Conservation (phyloP, 2,888 invertebrate genomes). For the Tetramorium bicarinatum region DNA sequence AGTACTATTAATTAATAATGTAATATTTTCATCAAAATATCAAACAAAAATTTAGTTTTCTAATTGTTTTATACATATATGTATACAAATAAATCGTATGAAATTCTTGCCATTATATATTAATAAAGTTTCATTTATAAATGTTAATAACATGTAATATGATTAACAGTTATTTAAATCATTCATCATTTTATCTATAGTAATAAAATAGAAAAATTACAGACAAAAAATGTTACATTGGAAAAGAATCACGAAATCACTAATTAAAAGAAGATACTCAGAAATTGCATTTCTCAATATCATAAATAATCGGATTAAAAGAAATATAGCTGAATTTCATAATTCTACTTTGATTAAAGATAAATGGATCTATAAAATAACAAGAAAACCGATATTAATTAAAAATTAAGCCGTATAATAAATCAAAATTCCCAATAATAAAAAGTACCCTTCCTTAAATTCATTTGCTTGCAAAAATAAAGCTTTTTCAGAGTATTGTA, state of each 20-base stretch:
- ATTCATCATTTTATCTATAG: neutral
- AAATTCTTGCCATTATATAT: constrained; percentile 4
- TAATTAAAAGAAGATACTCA: constrained; percentile 36
- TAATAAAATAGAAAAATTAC: neutral
- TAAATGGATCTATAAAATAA: constrained; percentile 6
- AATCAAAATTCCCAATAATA: constrained; percentile 3
- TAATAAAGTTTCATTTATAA: neutral
- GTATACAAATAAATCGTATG: neutral
- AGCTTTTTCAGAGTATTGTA: constrained; percentile 27
- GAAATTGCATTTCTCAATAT: constrained; percentile 32
- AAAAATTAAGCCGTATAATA: constrained; percentile 30
- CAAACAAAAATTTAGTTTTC: neutral
- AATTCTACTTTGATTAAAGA: constrained; percentile 1
- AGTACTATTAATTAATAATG: constrained; percentile 1
- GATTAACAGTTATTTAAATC: constrained; percentile 7
- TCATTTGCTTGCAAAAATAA: constrained; percentile 12
- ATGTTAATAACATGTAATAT: neutral
- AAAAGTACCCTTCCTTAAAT: constrained; percentile 16
- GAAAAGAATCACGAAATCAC: neutral
- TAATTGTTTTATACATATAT: neutral
- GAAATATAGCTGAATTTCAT: constrained; percentile 30
- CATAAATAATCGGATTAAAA: constrained; percentile 46
- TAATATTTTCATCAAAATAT: neutral
- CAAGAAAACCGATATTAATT: constrained; percentile 45
- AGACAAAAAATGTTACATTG: neutral